A percentile compares a stretch with the other conserved stretches of the same genome.
These are phyloP conservation scores for Leucopsar rothschildi DNA, from an alignment of 2,113 vertebrate genomes.

Conservation along the genomic window DNA sequence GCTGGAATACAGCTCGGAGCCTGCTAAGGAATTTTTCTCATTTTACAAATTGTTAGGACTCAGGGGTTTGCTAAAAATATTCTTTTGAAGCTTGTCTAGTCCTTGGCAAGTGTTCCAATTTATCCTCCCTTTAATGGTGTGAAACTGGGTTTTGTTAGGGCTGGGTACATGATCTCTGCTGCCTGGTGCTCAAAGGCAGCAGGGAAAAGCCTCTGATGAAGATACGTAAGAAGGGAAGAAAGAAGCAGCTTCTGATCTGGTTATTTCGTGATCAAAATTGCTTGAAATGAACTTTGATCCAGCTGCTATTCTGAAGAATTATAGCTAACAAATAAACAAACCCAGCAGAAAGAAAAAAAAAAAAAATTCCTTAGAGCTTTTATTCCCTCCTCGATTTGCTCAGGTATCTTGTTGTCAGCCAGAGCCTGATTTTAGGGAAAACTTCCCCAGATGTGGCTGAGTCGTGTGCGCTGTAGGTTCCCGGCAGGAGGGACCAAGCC, in stretches of 20 bases:
- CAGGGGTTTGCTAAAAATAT: not conserved
- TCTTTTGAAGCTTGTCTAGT: slow-evolving; percentile 2
- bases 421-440: not conserved
- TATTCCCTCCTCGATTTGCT: not conserved
- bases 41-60: slow-evolving; percentile 10
- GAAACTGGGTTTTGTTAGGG: slow-evolving; percentile 1
- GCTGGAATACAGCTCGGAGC: not conserved
- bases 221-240: slow-evolving; percentile 12
- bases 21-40: not conserved
- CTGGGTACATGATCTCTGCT: not conserved
- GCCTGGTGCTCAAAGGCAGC: not conserved
- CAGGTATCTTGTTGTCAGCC: not conserved
- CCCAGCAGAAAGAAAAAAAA: not conserved
- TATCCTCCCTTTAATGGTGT: not conserved
- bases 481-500: not conserved
- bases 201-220: not conserved
- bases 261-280: not conserved
- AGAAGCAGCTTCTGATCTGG: not conserved
- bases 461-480: not conserved
- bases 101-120: slow-evolving; percentile 1
- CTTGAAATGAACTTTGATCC: not conserved
- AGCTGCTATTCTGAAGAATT: not conserved
- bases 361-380: not conserved
- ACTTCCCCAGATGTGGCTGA: not conserved
- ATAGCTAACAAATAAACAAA: not conserved